Percentiles rank a stretch among this genome's conserved stretches.
Conservation (phyloP, 2,888 invertebrate genomes). For the Chaetogeoica ovagalla region DNA sequence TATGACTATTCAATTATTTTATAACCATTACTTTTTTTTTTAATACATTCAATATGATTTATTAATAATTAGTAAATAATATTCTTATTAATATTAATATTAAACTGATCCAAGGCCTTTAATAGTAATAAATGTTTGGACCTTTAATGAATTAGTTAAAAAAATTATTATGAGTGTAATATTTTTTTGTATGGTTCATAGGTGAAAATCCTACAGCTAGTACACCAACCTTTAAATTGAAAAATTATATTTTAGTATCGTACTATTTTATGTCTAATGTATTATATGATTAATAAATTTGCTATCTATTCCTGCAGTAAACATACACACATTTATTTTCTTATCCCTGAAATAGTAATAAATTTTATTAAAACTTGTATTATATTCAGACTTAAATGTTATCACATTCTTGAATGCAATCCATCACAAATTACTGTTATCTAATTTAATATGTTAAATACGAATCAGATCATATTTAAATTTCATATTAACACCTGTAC, state of each 20-base stretch:
- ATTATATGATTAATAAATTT: constrained; percentile 74
- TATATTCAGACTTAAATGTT: constrained; percentile 62
- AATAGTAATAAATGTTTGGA: constrained; percentile 74
- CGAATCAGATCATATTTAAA: constrained; percentile 66
- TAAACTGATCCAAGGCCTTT: constrained; percentile 61
- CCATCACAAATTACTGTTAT: constrained; percentile 73
- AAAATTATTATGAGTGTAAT: constrained; percentile 88
- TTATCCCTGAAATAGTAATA: constrained; percentile 64
- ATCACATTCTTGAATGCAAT: constrained; percentile 70
- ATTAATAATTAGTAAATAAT: not conserved
- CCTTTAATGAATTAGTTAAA: constrained; percentile 80
- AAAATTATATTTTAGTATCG: constrained; percentile 12
- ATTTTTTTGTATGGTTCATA: constrained; percentile 82
- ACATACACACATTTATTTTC: constrained; percentile 72
- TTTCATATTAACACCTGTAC: constrained; percentile 69
- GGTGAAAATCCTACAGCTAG: constrained; percentile 90
- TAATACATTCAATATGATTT: not conserved
- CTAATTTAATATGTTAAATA: constrained; percentile 67
- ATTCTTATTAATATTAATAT: constrained; percentile 58
- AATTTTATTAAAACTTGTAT: not conserved
- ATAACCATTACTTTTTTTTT: constrained; percentile 2
- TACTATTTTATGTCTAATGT: not conserved
- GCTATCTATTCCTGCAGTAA: constrained; percentile 89
- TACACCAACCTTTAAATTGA: constrained; percentile 66
- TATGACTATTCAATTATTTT: not conserved